phyloP scores from a whole-genome alignment of 2,113 vertebrate genomes.

The Pterocles gutturalis region DNA sequence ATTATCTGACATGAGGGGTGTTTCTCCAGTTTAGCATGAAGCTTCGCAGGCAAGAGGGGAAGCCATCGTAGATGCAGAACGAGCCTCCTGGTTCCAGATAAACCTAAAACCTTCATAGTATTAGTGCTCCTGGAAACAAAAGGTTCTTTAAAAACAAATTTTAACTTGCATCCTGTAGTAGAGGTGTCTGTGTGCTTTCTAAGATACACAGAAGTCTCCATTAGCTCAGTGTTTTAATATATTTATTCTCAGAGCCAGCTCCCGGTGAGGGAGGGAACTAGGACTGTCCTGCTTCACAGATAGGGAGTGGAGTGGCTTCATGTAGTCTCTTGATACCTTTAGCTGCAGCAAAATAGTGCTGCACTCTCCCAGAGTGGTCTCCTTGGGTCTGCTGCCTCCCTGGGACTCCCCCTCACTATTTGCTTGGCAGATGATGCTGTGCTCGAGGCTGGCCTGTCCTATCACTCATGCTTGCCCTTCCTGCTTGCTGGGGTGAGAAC shows the following conservation, averaged over 20 bases:
- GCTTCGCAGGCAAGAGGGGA: neutral
- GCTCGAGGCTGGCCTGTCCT: neutral
- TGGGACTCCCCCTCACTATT: neutral
- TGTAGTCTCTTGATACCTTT: accelerated
- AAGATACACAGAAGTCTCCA: neutral
- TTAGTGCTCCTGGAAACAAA: neutral
- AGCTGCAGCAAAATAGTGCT: neutral
- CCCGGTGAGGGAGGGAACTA: neutral
- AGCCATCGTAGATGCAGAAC: neutral
- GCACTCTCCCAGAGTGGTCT: accelerated
- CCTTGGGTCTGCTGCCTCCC: neutral
- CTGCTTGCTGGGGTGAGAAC: neutral
- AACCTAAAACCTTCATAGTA: neutral
- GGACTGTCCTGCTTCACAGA: neutral
- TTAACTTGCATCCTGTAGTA: accelerated
- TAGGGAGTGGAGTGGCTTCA: accelerated
- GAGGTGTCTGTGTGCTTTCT: neutral
- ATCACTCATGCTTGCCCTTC: accelerated
- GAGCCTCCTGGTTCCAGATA: neutral
- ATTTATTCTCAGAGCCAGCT: neutral
- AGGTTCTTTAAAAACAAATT: neutral
- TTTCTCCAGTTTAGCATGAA: neutral
- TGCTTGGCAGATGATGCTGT: neutral
- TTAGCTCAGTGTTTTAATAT: neutral
- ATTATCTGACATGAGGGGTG: neutral